Base-by-base conservation (phyloP, 2,797 vertebrate species). In the Chelon auratus region DNA sequence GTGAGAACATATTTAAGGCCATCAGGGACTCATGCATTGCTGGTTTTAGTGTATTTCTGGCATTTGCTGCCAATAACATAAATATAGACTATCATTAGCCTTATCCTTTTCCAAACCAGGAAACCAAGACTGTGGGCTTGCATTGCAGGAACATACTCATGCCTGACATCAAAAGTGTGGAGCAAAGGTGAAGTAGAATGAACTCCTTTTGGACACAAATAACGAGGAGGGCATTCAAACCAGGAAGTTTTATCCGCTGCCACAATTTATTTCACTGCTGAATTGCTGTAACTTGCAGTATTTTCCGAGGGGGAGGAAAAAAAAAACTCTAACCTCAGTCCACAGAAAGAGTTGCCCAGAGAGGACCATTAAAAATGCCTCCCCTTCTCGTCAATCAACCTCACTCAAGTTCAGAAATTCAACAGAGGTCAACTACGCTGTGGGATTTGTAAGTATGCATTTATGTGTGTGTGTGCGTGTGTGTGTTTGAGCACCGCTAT, bases 401-500 rank as follows among this genome's bases (percentile, higher is more conserved):
- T 43, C 52, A 52, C 54, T 66, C 50, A 73, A 73, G 71, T 71
- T 77, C 9, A 61, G 48, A 33, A 71, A 45, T 59, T 70, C 67
- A 61, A 20, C 77, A 39, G 60, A 71, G 75, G 81, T 75, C 77
- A 72, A 20, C 51, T 6, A 14, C n/a, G 14, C 51, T 57, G 67
- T 62, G 62, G 22, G 48, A 73, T 80, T 20, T 60, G 15, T 58
- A 60, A 69, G 48, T 45, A 59, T 70, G 62, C 22, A 51, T 36
- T 9, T 17, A 12, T 37, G 17, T 24, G n/a, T 20, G 5, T 58
- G 47, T 39, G 40, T 42, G n/a, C 26, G 61, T 51, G 30, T 40
- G 50, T 18, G n/a, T 13, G 30, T 62, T 1, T 68, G 36, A 24
- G 71, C 15, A 17, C 17, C 17, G 36, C 78, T 90, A 90, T 92